Conservation (phyloP, 1,140 invertebrate genomes). For the Megathymus violae region DNA sequence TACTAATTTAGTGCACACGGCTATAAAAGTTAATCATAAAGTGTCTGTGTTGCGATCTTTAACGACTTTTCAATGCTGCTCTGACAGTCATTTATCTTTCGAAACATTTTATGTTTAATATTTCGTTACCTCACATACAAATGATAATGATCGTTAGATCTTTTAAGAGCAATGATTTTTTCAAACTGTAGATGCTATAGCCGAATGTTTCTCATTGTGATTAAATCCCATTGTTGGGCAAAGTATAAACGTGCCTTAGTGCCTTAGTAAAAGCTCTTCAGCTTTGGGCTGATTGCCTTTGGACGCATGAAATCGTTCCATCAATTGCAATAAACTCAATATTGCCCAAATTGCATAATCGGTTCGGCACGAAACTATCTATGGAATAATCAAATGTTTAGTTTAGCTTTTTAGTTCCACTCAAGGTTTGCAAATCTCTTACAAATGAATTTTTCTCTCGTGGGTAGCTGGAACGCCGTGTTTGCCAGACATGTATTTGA, state of each 20-base stretch:
- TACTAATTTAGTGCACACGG: slow-evolving; percentile 13
- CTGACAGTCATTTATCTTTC: slow-evolving; percentile 30
- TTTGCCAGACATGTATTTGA: too few relatives aligned
- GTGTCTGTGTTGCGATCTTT: slow-evolving; percentile 23
- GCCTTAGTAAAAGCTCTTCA: too few relatives aligned
- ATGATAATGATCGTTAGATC: slow-evolving; percentile 11
- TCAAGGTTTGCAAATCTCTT: too few relatives aligned
- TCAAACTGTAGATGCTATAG: slow-evolving; percentile 1
- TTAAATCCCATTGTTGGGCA: neutral
- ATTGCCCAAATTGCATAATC: neutral
- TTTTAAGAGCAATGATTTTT: slow-evolving; percentile 16
- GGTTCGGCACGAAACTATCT: too few relatives aligned
- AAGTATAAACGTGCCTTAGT: neutral
- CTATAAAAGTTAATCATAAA: slow-evolving; percentile 14
- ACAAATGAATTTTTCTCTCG: too few relatives aligned
- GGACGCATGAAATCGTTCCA: neutral
- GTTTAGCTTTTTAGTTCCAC: too few relatives aligned
- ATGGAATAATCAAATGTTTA: too few relatives aligned
- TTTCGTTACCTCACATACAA: slow-evolving; percentile 18
- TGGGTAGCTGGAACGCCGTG: too few relatives aligned
- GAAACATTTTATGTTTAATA: slow-evolving; percentile 29
- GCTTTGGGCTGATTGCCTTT: too few relatives aligned
- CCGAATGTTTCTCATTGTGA: neutral
- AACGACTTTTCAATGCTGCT: slow-evolving; percentile 31
- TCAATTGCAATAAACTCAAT: neutral